Conservation (phyloP, 2,888 invertebrate species). For the Chironomus riparius region DNA sequence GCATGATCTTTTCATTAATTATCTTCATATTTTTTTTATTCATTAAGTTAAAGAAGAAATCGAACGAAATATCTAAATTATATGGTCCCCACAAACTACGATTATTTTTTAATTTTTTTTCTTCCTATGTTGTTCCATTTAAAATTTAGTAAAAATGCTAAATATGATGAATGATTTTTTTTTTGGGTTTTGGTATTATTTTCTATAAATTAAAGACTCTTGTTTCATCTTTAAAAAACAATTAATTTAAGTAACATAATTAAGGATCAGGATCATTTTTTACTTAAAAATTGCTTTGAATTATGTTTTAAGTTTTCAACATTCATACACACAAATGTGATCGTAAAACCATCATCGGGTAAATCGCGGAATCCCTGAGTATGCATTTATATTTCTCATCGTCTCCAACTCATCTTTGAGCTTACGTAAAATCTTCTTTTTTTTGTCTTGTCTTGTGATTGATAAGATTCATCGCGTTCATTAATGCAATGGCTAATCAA, state of each 20-base stretch:
- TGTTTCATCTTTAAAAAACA: neutral
- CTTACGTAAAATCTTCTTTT: neutral
- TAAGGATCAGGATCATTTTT: neutral
- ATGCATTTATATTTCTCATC: neutral
- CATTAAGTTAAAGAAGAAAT: neutral
- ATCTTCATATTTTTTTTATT: neutral
- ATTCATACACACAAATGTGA: neutral
- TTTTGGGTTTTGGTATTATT: neutral
- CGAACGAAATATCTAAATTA: slow-evolving; percentile 7
- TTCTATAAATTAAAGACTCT: neutral
- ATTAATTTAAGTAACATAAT: neutral
- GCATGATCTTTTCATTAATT: neutral
- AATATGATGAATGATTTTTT: slow-evolving; percentile 3
- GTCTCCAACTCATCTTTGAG: neutral
- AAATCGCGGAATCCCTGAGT: neutral
- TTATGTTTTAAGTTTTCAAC: neutral
- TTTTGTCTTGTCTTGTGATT: neutral
- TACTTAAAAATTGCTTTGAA: neutral
- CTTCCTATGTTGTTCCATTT: neutral
- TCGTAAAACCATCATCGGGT: neutral
- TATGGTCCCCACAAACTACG: slow-evolving; percentile 24
- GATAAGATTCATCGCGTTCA: slow-evolving; percentile 8
- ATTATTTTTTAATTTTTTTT: neutral
- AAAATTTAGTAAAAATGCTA: slow-evolving; percentile 25
- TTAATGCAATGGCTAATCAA: neutral